phyloP scores from a whole-genome alignment of 2,113 vertebrate genomes.

The Caranx ignobilis region DNA sequence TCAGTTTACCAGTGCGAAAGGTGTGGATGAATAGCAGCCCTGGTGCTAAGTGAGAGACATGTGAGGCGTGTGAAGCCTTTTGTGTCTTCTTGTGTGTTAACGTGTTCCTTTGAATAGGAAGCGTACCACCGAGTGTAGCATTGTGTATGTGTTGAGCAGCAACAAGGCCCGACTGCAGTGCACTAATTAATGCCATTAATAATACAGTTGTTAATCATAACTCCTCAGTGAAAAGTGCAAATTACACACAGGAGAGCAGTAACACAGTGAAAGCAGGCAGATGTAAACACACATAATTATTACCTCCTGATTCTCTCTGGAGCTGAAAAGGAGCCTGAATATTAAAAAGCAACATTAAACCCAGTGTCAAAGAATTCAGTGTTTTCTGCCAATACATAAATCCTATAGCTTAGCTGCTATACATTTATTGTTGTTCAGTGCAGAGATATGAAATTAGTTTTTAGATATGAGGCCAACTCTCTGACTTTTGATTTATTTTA shows the following conservation, averaged over 20 bases:
- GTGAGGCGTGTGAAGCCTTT: slow-evolving; percentile 5
- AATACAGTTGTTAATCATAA: slow-evolving; percentile 43
- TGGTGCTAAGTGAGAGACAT: background rate
- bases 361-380: no score
- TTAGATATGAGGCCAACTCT: no score
- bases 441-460: background rate
- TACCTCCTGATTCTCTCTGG: background rate
- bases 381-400: no score
- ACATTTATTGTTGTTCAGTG: background rate
- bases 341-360: no score
- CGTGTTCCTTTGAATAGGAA: background rate
- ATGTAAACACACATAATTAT: slow-evolving; percentile 17
- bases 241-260: slow-evolving; percentile 35
- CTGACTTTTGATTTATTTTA: background rate
- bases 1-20: slow-evolving; percentile 8
- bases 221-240: slow-evolving; percentile 44
- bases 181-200: slow-evolving; percentile 45
- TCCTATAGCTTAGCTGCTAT: no score
- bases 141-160: slow-evolving; percentile 21
- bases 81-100: slow-evolving; percentile 7
- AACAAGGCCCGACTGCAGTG: slow-evolving; percentile 5
- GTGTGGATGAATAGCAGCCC: slow-evolving; percentile 13
- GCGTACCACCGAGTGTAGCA: no score
- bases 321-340: background rate
- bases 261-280: slow-evolving; percentile 5